These are phyloP conservation scores for Drosophila algonquin DNA, from an alignment of 2,888 invertebrate species.

Conservation along the genomic window DNA sequence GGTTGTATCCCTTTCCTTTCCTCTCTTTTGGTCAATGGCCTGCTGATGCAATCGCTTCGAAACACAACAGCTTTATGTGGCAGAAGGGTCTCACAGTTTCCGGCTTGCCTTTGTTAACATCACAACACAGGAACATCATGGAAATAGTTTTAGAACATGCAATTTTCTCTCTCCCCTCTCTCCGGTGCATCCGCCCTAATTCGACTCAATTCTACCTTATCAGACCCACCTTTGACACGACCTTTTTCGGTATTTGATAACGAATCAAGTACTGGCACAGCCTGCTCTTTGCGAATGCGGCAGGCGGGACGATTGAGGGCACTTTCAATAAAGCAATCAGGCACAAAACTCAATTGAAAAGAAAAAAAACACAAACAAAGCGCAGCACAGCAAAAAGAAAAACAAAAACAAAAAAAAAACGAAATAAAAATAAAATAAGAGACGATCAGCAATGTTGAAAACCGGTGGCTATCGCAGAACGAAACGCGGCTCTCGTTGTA, in stretches of 20 bases:
- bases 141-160: background rate
- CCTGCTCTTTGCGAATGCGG: no score
- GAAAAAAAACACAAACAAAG: slow-evolving; percentile 21
- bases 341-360: slow-evolving; percentile 2
- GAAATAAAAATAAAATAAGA: slow-evolving; percentile 7
- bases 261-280: slow-evolving; percentile 4
- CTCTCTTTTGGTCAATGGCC: background rate
- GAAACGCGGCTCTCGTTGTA: background rate
- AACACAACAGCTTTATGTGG: no score
- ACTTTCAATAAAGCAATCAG: background rate
- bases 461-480: slow-evolving; percentile 48
- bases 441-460: slow-evolving; percentile 29
- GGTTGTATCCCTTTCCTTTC: slow-evolving; percentile 2
- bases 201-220: slow-evolving; percentile 3
- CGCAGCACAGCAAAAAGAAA: slow-evolving; percentile 9
- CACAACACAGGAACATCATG: background rate
- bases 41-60: background rate
- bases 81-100: no score
- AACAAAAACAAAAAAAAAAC: background rate
- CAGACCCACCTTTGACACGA: slow-evolving; percentile 58
- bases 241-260: slow-evolving; percentile 27
- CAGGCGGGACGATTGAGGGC: no score
- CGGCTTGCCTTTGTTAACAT: background rate
- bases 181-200: background rate
- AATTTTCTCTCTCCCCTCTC: background rate